Evolutionary conservation across 2,797 vertebrate species (phyloP).

Genomic region (Spondyliosoma cantharus): DNA sequence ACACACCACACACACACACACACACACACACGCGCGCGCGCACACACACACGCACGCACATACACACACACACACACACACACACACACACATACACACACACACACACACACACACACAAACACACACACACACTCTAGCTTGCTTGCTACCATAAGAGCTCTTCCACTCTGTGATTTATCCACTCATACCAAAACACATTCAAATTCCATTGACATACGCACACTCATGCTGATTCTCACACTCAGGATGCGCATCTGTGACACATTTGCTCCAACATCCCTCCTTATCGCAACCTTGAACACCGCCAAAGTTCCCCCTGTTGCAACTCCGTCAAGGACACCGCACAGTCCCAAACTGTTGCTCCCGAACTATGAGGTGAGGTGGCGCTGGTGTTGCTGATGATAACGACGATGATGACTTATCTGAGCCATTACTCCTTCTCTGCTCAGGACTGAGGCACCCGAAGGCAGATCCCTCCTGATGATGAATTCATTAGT

Average conservation of each 20-base stretch:
- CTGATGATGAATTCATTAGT: slow-evolving; percentile 80
- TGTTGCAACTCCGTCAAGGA: slow-evolving; percentile 57
- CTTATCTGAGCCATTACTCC: slow-evolving; percentile 76
- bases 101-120: slow-evolving; percentile 35
- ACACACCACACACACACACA: too few relatives aligned
- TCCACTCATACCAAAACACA: slow-evolving; percentile 70
- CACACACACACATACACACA: slow-evolving; percentile 42
- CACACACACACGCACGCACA: too few relatives aligned
- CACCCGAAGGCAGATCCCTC: slow-evolving; percentile 69
- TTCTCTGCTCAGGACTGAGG: slow-evolving; percentile 59
- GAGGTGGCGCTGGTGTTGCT: slow-evolving; percentile 39
- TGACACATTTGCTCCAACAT: slow-evolving; percentile 45
- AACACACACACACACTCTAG: not conserved
- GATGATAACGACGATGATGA: slow-evolving; percentile 67
- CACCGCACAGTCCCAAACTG: slow-evolving; percentile 48
- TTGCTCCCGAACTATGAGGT: slow-evolving; percentile 55
- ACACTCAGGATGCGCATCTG: slow-evolving; percentile 54
- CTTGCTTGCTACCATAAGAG: slow-evolving; percentile 59
- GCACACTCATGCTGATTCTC: slow-evolving; percentile 57
- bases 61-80: slow-evolving; percentile 56
- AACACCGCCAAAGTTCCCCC: slow-evolving; percentile 46
- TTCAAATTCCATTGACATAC: slow-evolving; percentile 76
- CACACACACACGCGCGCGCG: too few relatives aligned
- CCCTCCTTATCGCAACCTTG: slow-evolving; percentile 60
- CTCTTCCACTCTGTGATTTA: slow-evolving; percentile 65